Evolutionary conservation across 2,113 vertebrate genomes (phyloP).

Genomic region (Spizaetus ornatus): DNA sequence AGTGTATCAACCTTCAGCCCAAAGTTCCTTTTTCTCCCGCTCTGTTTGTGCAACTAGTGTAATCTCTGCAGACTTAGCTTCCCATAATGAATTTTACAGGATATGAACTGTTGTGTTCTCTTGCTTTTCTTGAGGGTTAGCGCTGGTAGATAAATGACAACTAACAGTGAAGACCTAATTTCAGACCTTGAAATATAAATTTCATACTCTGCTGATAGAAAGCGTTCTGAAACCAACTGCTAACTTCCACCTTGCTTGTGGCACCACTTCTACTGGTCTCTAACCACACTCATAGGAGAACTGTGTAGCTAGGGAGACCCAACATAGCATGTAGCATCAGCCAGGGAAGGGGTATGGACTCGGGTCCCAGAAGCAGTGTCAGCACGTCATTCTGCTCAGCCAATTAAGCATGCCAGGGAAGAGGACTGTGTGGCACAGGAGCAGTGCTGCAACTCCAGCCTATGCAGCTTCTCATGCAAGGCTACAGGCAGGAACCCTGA

Average conservation of each 20-base stretch:
- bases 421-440: neutral
- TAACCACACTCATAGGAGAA: neutral
- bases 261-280: neutral
- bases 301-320: neutral
- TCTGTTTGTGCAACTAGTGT: neutral
- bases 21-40: neutral
- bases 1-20: neutral
- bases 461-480: neutral
- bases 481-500: neutral
- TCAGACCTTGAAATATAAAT: neutral
- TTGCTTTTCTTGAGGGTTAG: neutral
- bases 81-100: neutral
- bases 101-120: neutral
- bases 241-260: neutral
- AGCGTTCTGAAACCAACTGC: neutral
- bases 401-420: neutral
- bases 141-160: neutral
- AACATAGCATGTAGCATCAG: fast-evolving
- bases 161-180: neutral
- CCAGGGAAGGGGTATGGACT: neutral
- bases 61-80: neutral
- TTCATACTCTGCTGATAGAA: neutral
- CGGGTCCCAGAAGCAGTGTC: neutral
- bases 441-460: neutral
- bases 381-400: neutral